These are phyloP conservation scores for Tenodera sinensis DNA, from an alignment of 2,888 invertebrate species.

Conservation along the genomic window DNA sequence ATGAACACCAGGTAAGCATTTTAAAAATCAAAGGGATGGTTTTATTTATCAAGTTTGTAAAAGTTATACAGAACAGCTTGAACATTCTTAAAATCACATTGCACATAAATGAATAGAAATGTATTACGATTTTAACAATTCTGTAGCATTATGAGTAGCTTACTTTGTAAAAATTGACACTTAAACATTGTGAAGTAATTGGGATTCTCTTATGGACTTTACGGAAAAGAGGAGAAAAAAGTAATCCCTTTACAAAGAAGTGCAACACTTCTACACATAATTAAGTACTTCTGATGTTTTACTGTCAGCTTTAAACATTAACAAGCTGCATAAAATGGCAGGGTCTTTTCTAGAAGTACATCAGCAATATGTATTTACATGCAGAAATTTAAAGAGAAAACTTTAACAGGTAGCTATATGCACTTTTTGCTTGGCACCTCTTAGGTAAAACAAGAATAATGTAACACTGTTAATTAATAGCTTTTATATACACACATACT, in stretches of 20 bases:
- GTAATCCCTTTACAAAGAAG: background rate
- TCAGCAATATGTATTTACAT: background rate
- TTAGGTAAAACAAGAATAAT: background rate
- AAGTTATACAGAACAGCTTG: constrained; percentile 17
- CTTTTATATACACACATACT: background rate
- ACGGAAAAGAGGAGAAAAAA: background rate
- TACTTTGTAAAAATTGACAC: background rate
- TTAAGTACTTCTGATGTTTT: background rate
- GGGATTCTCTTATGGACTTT: no score
- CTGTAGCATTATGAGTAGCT: background rate
- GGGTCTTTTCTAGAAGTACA: background rate
- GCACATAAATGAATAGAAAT: background rate
- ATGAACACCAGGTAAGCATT: background rate
- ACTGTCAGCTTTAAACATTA: background rate
- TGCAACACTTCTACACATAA: background rate
- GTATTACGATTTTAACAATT: background rate
- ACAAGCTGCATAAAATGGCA: background rate
- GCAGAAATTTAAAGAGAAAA: background rate
- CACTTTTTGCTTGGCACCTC: background rate
- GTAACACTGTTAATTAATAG: background rate
- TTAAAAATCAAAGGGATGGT: background rate
- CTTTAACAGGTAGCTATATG: background rate
- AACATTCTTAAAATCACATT: constrained; percentile 12
- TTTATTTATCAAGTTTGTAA: constrained; percentile 28
- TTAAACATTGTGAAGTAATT: background rate